Evolutionary conservation across 2,797 vertebrate genomes (phyloP).

Genomic region (Gallinago solitaria): DNA sequence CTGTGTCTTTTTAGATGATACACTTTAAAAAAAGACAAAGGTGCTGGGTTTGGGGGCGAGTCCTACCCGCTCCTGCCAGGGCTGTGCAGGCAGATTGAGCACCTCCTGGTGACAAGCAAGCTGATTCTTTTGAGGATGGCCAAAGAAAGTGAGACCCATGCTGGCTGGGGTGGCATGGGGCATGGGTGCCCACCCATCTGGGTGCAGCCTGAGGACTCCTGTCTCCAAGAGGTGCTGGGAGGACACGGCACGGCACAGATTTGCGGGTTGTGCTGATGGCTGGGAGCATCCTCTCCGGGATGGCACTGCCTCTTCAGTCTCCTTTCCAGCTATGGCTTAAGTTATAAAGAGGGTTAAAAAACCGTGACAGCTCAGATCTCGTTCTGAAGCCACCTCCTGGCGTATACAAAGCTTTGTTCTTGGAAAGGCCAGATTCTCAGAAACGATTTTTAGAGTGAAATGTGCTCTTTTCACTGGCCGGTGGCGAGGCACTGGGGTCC

Average conservation of each 20-base stretch:
- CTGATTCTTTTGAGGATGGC: not conserved
- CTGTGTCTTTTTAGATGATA: not conserved
- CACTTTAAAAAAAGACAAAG: not conserved
- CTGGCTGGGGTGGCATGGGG: not conserved
- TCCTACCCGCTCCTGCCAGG: not conserved
- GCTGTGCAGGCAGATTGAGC: not conserved
- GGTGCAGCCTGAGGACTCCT: not conserved
- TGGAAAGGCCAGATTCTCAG: not conserved
- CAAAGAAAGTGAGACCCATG: not conserved
- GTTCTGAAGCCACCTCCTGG: not conserved
- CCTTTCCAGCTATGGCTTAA: not conserved
- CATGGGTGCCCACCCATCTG: not conserved
- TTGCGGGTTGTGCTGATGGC: not conserved
- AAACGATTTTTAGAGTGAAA: not conserved
- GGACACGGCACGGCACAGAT: not conserved
- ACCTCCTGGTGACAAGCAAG: not conserved
- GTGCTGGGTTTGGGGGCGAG: accelerated
- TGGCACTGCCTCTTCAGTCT: not conserved
- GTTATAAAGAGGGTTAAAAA: not conserved
- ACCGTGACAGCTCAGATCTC: accelerated
- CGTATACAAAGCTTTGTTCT: not conserved
- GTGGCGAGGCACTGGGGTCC: not conserved
- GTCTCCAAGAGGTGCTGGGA: not conserved
- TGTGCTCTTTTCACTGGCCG: not conserved
- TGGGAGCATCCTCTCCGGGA: not conserved